A percentile compares a stretch with the other conserved stretches of the same genome.
phyloP scores from a whole-genome alignment of 1,140 invertebrate genomes.

The Nebria ingens region DNA sequence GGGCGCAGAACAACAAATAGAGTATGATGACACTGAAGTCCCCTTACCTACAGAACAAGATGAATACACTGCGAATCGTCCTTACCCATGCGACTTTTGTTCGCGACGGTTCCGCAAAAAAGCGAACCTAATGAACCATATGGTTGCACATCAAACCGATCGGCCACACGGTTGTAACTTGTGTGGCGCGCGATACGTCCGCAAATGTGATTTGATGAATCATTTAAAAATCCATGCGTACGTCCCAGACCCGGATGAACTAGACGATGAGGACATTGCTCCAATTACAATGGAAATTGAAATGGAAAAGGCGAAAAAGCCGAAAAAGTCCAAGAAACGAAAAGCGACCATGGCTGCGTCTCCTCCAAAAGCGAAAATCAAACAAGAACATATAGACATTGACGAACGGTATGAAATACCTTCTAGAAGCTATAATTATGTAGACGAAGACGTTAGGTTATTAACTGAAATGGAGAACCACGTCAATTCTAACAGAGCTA shows the following conservation, averaged over 20 bases:
- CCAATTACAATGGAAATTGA: not conserved
- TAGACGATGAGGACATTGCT: constrained; percentile 24
- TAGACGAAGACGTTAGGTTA: constrained; percentile 37
- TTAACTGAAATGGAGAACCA: constrained; percentile 36
- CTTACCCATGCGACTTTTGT: constrained; percentile 77
- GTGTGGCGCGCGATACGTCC: constrained; percentile 63
- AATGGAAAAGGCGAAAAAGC: not conserved
- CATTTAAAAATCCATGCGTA: constrained; percentile 72
- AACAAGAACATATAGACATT: not conserved
- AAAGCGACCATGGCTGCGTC: not conserved
- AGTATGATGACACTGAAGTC: constrained; percentile 61
- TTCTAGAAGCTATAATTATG: constrained; percentile 33
- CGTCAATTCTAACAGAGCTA: constrained; percentile 28
- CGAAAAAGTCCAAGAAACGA: not conserved
- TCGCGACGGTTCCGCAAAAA: constrained; percentile 72
- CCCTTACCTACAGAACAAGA: constrained; percentile 71
- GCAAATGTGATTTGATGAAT: constrained; percentile 67
- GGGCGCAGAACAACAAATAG: constrained; percentile 41
- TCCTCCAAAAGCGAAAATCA: not conserved
- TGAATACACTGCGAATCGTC: constrained; percentile 66
- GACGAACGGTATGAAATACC: constrained; percentile 9
- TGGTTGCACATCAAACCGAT: constrained; percentile 72
- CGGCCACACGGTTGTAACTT: constrained; percentile 65
- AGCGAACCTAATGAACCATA: constrained; percentile 70
- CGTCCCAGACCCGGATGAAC: constrained; percentile 40